Base-by-base conservation (phyloP, 2,797 vertebrate species). In the Phrynocephalus forsythii region DNA sequence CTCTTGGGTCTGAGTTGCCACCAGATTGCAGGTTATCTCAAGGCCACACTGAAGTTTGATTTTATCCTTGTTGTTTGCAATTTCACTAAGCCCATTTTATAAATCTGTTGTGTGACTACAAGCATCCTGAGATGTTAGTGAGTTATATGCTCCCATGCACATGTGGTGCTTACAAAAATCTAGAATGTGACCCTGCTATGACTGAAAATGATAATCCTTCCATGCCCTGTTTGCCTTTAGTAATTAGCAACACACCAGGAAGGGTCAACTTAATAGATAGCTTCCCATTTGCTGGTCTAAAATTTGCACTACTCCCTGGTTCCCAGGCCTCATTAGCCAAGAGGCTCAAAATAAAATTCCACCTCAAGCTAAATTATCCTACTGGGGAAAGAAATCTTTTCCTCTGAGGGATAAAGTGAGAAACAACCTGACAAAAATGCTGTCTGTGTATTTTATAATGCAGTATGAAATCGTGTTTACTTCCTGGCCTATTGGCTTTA, bases 141-240 rank as follows among this genome's bases (percentile, higher is more conserved):
- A 15, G 28, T 26, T 82, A 30, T 28, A 18, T 9, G 9, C 52
- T 48, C 66, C 28, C 15, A 10, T 28, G 56, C 63, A 20, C 38
- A 6, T 38, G 24, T 3, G 28, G 4, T n/a, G 75, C 22, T 13
- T 13, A 87, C 20, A 82, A 87, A 86, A 9, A 9, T n/a, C 67
- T 30, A 24, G 50, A 86, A 77, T 28, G 22, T 69, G 69, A 50
- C 28, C 56, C 22, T 20, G 66, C 79, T 13, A 50, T 18, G 81
- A 69, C 66, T 69, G 76, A 86, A 68, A 71, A 33, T 50, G 69
- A 75, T 72, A 66, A 63, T 73, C 68, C 28, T 87, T 87, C 67
- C 71, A 5, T 87, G 86, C 56, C 69, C 86, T 81, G 33, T 82
- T 82, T 87, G 86, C 79, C 79, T 87, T 72, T 82, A 82, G 86